phyloP scores from a whole-genome alignment of 2,113 vertebrate genomes.

The Bos taurus region DNA sequence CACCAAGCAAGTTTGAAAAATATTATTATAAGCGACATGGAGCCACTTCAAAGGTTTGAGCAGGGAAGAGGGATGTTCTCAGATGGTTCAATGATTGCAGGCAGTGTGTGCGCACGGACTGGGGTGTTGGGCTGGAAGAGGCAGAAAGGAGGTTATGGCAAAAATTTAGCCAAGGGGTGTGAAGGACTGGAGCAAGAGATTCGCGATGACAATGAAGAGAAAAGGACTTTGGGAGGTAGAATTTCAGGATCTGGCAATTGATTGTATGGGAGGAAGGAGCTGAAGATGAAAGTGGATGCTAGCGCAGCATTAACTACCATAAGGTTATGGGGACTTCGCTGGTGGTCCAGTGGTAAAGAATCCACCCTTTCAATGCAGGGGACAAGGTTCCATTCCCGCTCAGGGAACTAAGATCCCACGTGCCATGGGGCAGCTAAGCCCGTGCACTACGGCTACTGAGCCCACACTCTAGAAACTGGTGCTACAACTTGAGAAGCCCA shows the following conservation, averaged over 20 bases:
- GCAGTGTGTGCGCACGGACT: too few species aligned
- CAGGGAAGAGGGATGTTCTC: not conserved
- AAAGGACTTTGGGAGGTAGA: not conserved
- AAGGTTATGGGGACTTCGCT: not conserved
- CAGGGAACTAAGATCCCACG: not conserved
- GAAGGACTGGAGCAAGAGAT: not conserved
- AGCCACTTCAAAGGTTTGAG: not conserved
- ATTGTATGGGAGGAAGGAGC: not conserved
- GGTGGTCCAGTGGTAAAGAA: not conserved
- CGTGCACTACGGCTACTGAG: not conserved
- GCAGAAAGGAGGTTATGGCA: not conserved
- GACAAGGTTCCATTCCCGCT: not conserved
- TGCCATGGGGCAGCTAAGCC: not conserved
- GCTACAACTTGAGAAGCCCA: not conserved
- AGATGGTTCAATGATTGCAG: not conserved
- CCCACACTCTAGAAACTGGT: not conserved
- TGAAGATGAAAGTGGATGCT: not conserved
- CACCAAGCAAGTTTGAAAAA: conserved; percentile 22
- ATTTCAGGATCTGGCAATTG: not conserved
- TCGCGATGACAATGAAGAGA: not conserved
- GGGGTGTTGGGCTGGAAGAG: not conserved
- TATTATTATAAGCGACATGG: not conserved
- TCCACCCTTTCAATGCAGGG: not conserved
- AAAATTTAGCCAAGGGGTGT: too few species aligned
- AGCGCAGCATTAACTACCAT: not conserved